These are phyloP conservation scores for Macrosiphum euphorbiae DNA, from an alignment of 2,888 invertebrate genomes.

Conservation along the genomic window DNA sequence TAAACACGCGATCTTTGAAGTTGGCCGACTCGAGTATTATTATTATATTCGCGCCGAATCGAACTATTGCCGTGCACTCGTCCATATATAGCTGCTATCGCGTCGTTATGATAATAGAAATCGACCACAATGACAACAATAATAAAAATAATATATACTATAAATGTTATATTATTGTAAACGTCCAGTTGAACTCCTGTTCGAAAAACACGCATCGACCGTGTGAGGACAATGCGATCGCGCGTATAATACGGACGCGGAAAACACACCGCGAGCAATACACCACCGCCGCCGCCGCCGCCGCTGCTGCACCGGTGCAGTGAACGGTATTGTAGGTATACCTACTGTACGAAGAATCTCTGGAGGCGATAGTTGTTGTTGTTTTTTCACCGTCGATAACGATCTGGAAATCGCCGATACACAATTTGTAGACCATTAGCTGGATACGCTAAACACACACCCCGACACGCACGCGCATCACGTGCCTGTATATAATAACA, in stretches of 20 bases:
- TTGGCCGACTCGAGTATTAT: too few relatives aligned
- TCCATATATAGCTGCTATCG: neutral
- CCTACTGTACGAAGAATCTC: neutral
- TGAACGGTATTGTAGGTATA: neutral
- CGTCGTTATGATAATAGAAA: neutral
- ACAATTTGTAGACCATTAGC: conserved; percentile 58
- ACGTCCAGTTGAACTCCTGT: neutral
- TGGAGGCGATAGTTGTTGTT: neutral
- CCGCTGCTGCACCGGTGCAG: neutral
- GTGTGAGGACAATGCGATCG: neutral
- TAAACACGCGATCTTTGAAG: neutral
- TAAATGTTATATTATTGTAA: too few relatives aligned
- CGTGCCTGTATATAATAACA: neutral
- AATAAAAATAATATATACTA: neutral
- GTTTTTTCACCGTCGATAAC: conserved; percentile 34
- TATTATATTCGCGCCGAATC: neutral
- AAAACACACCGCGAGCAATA: neutral
- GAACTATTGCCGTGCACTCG: neutral
- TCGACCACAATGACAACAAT: neutral
- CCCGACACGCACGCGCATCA: neutral
- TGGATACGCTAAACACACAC: neutral
- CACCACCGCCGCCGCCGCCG: neutral
- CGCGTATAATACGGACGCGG: too few relatives aligned
- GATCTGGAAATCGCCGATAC: conserved; percentile 33
- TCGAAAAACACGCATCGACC: neutral